Evolutionary conservation across 2,113 vertebrate genomes (phyloP).

Genomic region (Myiozetetes cayanensis): DNA sequence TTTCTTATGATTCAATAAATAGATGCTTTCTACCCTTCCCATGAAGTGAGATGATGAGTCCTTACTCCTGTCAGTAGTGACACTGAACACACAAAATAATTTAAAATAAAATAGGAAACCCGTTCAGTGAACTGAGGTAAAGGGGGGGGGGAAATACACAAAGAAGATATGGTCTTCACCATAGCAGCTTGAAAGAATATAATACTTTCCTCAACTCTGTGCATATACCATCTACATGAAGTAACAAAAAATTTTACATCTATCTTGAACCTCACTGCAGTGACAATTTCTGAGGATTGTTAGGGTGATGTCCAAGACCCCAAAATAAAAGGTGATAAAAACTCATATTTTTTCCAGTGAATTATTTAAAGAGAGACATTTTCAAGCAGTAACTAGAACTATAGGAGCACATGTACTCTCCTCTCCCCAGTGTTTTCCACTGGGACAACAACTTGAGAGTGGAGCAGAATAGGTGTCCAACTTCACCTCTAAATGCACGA

Average conservation of each 20-base stretch:
- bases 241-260: not conserved
- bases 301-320: not conserved
- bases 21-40: not conserved
- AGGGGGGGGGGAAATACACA: not conserved
- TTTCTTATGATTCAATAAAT: conserved; percentile 12
- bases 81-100: not conserved
- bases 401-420: not conserved
- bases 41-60: not conserved
- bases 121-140: not conserved
- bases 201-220: not conserved
- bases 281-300: not conserved
- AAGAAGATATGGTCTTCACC: not conserved
- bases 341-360: not conserved
- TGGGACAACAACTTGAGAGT: not conserved
- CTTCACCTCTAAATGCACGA: not conserved
- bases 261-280: not conserved
- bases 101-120: not conserved
- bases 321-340: not conserved
- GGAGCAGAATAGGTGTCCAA: not conserved
- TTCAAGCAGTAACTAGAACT: not conserved
- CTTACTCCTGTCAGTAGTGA: not conserved
- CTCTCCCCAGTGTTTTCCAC: not conserved
- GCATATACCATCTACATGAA: not conserved
- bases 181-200: not conserved
- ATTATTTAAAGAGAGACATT: not conserved